phyloP scores from a whole-genome alignment of 2,113 vertebrate genomes.

The Hypanus sabinus region DNA sequence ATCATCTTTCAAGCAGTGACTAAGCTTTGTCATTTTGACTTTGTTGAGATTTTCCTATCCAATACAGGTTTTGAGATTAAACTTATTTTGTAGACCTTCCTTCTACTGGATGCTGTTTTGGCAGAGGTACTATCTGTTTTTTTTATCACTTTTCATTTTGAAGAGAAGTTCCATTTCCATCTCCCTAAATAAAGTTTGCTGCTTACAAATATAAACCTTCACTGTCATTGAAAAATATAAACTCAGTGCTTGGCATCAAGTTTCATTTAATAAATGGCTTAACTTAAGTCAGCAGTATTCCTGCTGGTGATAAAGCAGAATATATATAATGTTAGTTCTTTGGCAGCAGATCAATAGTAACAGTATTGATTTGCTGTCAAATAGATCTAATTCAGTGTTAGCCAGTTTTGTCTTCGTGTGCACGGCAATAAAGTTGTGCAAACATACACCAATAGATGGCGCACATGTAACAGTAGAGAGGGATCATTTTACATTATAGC shows the following conservation, averaged over 20 bases:
- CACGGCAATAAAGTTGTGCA: neutral
- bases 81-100: neutral
- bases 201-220: neutral
- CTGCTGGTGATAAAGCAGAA: neutral
- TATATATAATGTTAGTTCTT: neutral
- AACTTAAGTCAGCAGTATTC: neutral
- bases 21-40: neutral
- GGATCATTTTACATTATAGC: neutral
- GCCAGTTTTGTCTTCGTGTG: neutral
- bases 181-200: neutral
- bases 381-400: neutral
- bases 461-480: neutral
- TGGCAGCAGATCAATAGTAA: neutral
- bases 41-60: neutral
- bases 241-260: neutral
- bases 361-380: neutral
- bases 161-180: neutral
- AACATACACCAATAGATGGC: neutral
- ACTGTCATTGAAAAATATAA: neutral
- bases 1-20: neutral
- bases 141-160: neutral
- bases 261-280: conserved; percentile 12
- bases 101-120: neutral
- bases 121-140: neutral
- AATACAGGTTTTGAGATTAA: neutral